A percentile compares a stretch with the other conserved stretches of the same genome.
phyloP scores from a whole-genome alignment of 2,113 vertebrate genomes.

The Arothron firmamentum region DNA sequence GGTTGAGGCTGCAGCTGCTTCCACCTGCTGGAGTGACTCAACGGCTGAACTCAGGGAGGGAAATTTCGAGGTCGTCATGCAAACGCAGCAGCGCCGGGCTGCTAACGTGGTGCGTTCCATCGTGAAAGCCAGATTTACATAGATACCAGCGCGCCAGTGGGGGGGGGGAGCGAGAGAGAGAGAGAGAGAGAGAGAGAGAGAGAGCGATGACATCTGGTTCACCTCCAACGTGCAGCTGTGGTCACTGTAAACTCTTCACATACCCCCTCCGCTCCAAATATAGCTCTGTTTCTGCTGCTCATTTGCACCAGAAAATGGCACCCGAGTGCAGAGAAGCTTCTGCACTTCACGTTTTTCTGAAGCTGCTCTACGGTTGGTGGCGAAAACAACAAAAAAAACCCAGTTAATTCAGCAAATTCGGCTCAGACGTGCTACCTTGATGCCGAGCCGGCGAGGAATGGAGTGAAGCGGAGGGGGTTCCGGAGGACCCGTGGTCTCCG shows the following conservation, averaged over 20 bases:
- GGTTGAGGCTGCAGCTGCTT: neutral
- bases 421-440: constrained; percentile 53
- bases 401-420: no score
- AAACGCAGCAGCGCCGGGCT: neutral
- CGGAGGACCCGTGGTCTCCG: constrained; percentile 44
- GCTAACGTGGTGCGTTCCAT: neutral
- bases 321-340: neutral
- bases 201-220: neutral
- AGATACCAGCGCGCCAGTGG: constrained; percentile 24
- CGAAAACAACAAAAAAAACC: no score
- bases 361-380: no score
- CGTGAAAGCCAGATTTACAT: constrained; percentile 39
- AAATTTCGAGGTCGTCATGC: neutral
- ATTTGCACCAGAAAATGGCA: constrained; percentile 1
- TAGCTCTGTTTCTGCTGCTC: neutral
- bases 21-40: neutral
- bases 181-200: no score
- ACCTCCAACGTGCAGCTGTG: constrained; percentile 22
- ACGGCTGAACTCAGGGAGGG: neutral
- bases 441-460: constrained; percentile 71
- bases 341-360: no score
- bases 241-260: constrained; percentile 1
- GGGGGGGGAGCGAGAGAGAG: no score
- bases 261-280: neutral
- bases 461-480: constrained; percentile 65